phyloP scores from a whole-genome alignment of 1,140 invertebrate genomes.

The Anagrus nilaparvatae region DNA sequence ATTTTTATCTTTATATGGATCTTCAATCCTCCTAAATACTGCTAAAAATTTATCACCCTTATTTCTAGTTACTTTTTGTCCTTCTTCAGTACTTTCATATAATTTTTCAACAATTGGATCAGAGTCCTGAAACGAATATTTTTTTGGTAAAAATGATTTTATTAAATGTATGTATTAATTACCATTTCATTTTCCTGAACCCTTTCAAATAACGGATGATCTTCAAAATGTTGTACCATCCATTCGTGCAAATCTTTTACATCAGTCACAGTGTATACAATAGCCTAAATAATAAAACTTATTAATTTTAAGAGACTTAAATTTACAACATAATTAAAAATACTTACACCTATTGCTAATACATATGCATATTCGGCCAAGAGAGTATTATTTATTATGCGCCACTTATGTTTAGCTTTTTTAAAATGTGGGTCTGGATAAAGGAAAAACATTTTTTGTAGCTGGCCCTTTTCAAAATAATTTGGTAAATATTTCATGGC shows the following conservation, averaged over 20 bases:
- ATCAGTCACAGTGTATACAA: conserved; percentile 96
- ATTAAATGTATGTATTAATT: conserved; percentile 21
- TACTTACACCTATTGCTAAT: conserved; percentile 65
- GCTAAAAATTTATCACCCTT: conserved; percentile 89
- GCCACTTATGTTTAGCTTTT: conserved; percentile 98
- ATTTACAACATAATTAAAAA: conserved; percentile 11
- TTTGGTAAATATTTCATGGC: conserved; percentile 99
- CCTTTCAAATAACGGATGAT: conserved; percentile 83
- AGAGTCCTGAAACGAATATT: conserved; percentile 52
- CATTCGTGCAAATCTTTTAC: conserved; percentile 95
- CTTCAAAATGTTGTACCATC: conserved; percentile 87
- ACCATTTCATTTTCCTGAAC: conserved; percentile 67
- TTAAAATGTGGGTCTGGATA: conserved; percentile 99
- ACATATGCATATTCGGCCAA: conserved; percentile 96
- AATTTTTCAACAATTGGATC: conserved; percentile 85
- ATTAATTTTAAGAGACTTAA: conserved; percentile 9
- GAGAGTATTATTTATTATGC: conserved; percentile 89
- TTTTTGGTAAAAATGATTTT: conserved; percentile 11
- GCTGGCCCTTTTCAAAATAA: conserved; percentile 90
- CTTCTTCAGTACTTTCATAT: conserved; percentile 92
- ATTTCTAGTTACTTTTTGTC: conserved; percentile 94
- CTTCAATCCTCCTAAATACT: conserved; percentile 67
- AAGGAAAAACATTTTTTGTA: conserved; percentile 98
- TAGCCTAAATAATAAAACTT: conserved; percentile 50
- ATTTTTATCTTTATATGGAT: conserved; percentile 35